Evolutionary conservation across 2,888 invertebrate genomes (phyloP), one percentile per base, ranked within the genome.

Genomic region (Acrocyrtus sp.): DNA sequence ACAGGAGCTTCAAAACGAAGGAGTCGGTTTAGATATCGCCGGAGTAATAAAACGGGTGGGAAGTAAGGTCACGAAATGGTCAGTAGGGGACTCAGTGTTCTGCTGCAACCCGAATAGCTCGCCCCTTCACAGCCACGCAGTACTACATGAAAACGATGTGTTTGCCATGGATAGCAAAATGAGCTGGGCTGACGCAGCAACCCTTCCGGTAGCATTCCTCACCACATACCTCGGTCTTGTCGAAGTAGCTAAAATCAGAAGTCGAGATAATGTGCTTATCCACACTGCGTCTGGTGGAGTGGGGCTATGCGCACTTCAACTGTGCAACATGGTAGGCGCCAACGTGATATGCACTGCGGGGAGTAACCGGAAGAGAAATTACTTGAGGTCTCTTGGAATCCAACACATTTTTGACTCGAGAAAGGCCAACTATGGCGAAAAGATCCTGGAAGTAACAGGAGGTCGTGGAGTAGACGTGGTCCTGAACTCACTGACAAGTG

Each of bases 281-380:
- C 65, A 65, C 34, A 29, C 65, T 1, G 65, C 65, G 8, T 65
- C 65, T 19, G 65, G 65, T 5, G 73, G 73, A 2, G 73, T 73
- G 19, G 73, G 73, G 1, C 53, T 73, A 3, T 2, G 2, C 12
- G 67, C 67, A 10, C 58, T 75, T 29, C 58, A 75, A 53, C n/a
- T 72, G 17, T 62, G 47, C 2, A 63, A 53, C 15, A 19, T 57
- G 12, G 3, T 48, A 2, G 69, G 69, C 0, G 45, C 22, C 2
- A 54, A 54, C 1, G 41, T 75, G 1, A 54, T 75, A 29, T 63
- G 43, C 4, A 75, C 75, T 1, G 75, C 72, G 1, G 75, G 72
- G 19, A 72, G 50, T 29, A 2, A 29, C 15, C n/a, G 72, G 26
- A 75, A 75, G 34, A 8, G 66, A 17, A n/a, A 12, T n/a, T 75